Base-by-base conservation (phyloP, 2,888 invertebrate genomes). In the Calliopum simillimum region DNA sequence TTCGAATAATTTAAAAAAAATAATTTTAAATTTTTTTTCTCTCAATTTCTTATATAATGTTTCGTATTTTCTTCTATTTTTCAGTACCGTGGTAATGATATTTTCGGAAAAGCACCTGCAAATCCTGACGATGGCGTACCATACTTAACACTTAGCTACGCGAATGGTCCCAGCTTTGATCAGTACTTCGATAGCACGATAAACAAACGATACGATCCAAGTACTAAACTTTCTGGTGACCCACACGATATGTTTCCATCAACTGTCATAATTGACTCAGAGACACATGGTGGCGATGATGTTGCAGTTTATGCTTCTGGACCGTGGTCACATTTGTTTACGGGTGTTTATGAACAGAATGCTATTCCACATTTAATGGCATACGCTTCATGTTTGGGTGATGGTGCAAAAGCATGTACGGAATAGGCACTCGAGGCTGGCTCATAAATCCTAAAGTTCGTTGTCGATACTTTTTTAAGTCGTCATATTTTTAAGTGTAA, bases 271-370 rank as follows among this genome's bases (percentile, higher is more conserved):
- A 61, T 79, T 3, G 74, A 76, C 8, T 55, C 21, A 3, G 93
- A 93, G 79, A 92, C 93, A 0, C 94, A 94, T 77, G 93, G 92
- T 0, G 93, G 93, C 0, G 94, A 95, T 73, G 95, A 95, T 82
- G 94, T 95, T 0, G 90, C 91, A 0, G 91, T 95, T 0, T 94
- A 90, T 83, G 94, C 94, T 0, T 86, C 85, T 13, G 95, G 92
- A 23, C 95, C 94, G 1, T 92, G 93, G 92, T 87, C 94, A 0
- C 94, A 95, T 80, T 87, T 96, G 1, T 93, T 96, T 80, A 90
- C 91, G 0, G 94, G 95, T 0, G 91, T 90, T 68, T 91, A 92
- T 77, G 94, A 96, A 79, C 93, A 96, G 84, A 92, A 90, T 82
- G 91, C 89, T 78, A 90, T 96, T 56, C 93, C 95, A 0, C 93